Base-by-base conservation (phyloP, 2,888 invertebrate species). In the Drosophila planitibia region DNA sequence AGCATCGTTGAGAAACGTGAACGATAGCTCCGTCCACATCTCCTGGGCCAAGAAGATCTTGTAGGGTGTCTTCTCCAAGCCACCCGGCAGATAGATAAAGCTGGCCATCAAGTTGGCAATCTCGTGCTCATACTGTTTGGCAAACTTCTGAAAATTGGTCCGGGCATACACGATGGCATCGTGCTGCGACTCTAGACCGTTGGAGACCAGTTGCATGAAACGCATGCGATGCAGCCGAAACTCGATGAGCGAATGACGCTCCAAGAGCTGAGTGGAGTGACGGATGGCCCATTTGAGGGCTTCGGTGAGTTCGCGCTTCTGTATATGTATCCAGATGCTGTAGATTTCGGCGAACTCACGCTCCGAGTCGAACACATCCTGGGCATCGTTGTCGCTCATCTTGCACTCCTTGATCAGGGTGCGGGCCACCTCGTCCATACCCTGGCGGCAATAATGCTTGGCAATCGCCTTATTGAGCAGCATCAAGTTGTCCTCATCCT, bases 391-490 rank as follows among this genome's bases (percentile, higher is more conserved):
- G 16, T 90, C 89, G 16, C 87, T 73, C 93, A 93, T 93, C 63
- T 91, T 85, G 30, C 91, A 92, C 73, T 93, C 93, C 39, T 91
- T 92, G n/a, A 94, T 91, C 54, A 98, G 93, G 83, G 96, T 95
- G 91, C 98, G 97, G 3, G 98, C 98, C 41, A 99, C 98, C 64
- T 98, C 98, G 81, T 98, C 95, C 95, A 98, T 96, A 52, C 99
- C 99, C 94, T 98, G 98, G 79, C 99, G 95, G 91, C 98, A 97
- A 92, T 99, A 97, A 94, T 99, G 99, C 92, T 99, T 98, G 85
- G 98, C 98, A 76, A 99, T 97, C 28, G 98, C 97, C 94, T 97
- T 96, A 93, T 97, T 97, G n/a, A 98, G 93, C 25, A 96, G 93
- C 89, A 95, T 94, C 58, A 95, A 94, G 89, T 96, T 96, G 1